Evolutionary conservation across 2,888 invertebrate species (phyloP), one percentile per base, ranked within the genome.

Genomic region (Lordiphosa andalusiaca): DNA sequence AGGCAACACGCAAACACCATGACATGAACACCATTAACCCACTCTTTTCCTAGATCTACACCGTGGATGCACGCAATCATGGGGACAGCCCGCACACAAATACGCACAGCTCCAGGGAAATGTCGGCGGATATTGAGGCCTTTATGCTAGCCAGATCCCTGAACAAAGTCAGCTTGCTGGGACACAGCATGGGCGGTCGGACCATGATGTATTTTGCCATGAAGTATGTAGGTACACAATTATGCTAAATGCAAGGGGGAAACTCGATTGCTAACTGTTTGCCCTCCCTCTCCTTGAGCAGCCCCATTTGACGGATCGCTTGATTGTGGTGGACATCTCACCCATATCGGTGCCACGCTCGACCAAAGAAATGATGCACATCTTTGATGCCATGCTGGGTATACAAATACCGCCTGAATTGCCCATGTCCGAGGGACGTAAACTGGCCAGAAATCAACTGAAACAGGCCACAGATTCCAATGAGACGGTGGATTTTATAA

Each of bases 121-220:
- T 98, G 91, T 93, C 94, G 0, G 91, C 90, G 52, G 98, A 98
- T 89, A 85, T 98, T 4, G 87, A 91, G 7, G 90, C 91, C 39
- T 90, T 96, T 38, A 89, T 95, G 61, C 91, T 92, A 21, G 21
- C 40, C 10, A 58, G 53, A 0, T 42, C 60, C 1, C n/a, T 67
- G 1, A 4, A 19, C 4, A 69, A 35, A 87, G 92, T 93, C 1
- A 91, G 93, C 4, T 84, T 96, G 13, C 88, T 98, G 78, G 98
- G 98, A 0, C 98, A 98, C 88, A 97, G 97, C 73, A 97, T 98
- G 97, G 98, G 98, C 16, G 98, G 98, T n/a, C 93, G 96, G 64
- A 92, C 95, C 6, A 94, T 94, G 80, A 98, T 98, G 97, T 92
- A 93, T 53, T 91, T 95, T 53, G 95, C 97, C 38, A 90, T 98